Evolutionary conservation across 2,113 vertebrate genomes (phyloP), one percentile per base, ranked within the genome.

Genomic region (Eptesicus fuscus): DNA sequence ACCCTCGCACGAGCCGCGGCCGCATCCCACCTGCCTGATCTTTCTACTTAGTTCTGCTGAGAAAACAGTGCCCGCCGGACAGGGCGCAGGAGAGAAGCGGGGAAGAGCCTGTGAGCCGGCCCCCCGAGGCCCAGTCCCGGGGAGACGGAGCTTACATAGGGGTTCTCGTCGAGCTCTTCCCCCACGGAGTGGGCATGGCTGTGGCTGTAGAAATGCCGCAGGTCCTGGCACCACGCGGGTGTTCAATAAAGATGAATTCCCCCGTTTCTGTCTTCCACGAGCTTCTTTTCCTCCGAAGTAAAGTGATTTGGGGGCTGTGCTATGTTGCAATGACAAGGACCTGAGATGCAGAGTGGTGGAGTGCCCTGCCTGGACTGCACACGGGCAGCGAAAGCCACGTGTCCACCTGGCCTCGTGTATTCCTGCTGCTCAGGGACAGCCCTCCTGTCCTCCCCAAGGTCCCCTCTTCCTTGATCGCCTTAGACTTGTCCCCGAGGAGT

Each of bases 381-480:
- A 61, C 6, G 4, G 17, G 35, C 14, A 9, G 32, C 25, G 0
- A 2, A 37, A 8, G 10, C 51, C 3, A 10, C 25, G 37, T 9
- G 47, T 14, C 71, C 4, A 1, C 25, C 2, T 1, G 10, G 44
- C 32, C 42, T 13, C 0, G 37, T 12, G 0, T 23, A 10, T 32
- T n/a, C 32, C 7, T 37, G 20, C 1, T 2, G 8, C 10, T 0
- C 17, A 1, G 13, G 69, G 18, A 10, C 13, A 4, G 16, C 69
- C 56, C 56, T 53, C 56, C 56, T 1, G 0, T 4, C 67, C 51
- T 30, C 59, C 35, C 11, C 3, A 0, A 9, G 37, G 25, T 13
- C 73, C 49, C 13, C 12, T 84, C 47, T 59, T 23, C 53, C 74
- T 5, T 2, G 13, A 6, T 8, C 5, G 0, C 28, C 47, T 35